A percentile compares a stretch with the other conserved stretches of the same genome.
These are phyloP conservation scores for Brachionichthys hirsutus DNA, from an alignment of 2,113 vertebrate genomes.

Conservation along the genomic window DNA sequence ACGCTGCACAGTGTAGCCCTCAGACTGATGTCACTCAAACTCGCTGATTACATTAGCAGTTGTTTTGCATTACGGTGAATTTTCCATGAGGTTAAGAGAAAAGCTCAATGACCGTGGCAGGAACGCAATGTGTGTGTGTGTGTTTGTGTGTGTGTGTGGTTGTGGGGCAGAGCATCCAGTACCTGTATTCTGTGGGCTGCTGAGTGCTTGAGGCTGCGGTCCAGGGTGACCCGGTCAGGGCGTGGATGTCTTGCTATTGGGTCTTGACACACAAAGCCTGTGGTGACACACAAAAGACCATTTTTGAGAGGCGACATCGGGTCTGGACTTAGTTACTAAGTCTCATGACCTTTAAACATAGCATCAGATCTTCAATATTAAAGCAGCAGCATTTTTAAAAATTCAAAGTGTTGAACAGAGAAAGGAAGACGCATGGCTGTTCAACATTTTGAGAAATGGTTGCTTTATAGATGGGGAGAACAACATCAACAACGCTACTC, in stretches of 20 bases:
- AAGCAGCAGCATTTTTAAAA: not conserved
- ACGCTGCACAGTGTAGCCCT: constrained; percentile 56
- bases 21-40: constrained; percentile 66
- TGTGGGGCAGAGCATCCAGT: constrained; percentile 35
- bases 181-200: constrained; percentile 84
- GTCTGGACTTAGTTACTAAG: constrained; percentile 19
- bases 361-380: constrained; percentile 34
- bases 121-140: constrained; percentile 30
- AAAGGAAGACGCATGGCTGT: not conserved
- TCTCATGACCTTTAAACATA: constrained; percentile 33
- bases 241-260: constrained; percentile 78
- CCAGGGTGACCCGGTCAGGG: constrained; percentile 72
- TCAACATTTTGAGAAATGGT: too few relatives aligned
- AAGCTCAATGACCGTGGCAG: constrained; percentile 49
- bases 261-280: constrained; percentile 93
- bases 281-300: constrained; percentile 19
- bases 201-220: constrained; percentile 75
- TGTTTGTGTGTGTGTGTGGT: constrained; percentile 6
- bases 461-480: too few relatives aligned
- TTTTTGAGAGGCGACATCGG: constrained; percentile 28
- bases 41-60: constrained; percentile 64
- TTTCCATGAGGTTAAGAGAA: constrained; percentile 63
- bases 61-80: constrained; percentile 69
- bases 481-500: too few relatives aligned
- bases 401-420: constrained; percentile 7